Evolutionary conservation across 2,113 vertebrate genomes (phyloP).

Genomic region (Gambusia holbrooki): DNA sequence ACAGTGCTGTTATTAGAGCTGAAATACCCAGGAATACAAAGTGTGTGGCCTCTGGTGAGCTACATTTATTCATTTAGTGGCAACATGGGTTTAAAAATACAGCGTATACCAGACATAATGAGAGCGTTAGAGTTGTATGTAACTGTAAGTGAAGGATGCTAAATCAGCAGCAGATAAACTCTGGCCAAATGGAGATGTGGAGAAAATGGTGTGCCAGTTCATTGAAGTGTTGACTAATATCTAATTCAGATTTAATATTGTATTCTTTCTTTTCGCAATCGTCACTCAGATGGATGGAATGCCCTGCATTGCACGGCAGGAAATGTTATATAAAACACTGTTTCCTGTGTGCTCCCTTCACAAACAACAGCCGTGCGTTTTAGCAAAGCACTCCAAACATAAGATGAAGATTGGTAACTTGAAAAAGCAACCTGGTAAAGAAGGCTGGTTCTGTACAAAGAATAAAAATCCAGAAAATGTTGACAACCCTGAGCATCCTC

Average conservation of each 20-base stretch:
- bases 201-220: background rate
- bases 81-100: background rate
- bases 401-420: background rate
- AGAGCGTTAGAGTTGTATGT: background rate
- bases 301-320: background rate
- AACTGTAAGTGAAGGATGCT: conserved; percentile 13
- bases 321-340: background rate
- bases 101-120: conserved; percentile 3
- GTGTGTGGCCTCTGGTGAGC: conserved; percentile 53
- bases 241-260: background rate
- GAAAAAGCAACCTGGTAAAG: background rate
- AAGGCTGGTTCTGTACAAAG: too few relatives aligned
- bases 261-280: background rate
- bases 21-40: conserved; percentile 51
- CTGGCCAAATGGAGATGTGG: background rate
- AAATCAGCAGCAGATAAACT: background rate
- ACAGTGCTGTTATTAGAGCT: conserved; percentile 61
- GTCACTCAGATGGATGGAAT: background rate
- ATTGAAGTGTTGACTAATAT: conserved; percentile 2
- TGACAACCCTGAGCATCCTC: too few relatives aligned
- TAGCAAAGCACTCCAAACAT: background rate
- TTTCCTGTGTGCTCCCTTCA: background rate
- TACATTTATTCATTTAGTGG: background rate
- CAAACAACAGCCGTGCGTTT: background rate
- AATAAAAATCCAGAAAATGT: too few relatives aligned